Conservation (phyloP, 1,140 invertebrate genomes). For the Aphaenogaster ashmeadi region DNA sequence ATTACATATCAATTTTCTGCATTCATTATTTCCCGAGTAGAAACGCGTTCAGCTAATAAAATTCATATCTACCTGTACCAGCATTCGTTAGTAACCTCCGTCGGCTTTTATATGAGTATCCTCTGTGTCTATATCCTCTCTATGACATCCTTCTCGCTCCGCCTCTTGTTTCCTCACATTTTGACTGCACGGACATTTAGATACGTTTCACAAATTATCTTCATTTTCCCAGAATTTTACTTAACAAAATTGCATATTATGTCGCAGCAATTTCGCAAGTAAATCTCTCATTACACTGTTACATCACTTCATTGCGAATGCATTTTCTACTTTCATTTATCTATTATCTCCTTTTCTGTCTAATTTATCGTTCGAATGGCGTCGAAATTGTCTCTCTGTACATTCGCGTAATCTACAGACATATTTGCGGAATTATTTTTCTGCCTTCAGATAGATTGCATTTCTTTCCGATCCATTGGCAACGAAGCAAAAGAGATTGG, state of each 20-base stretch:
- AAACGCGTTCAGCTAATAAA: slow-evolving; percentile 51
- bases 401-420: slow-evolving; percentile 5
- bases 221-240: slow-evolving; percentile 61
- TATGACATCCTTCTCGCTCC: slow-evolving; percentile 1
- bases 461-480: neutral
- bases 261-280: slow-evolving; percentile 54
- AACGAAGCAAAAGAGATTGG: neutral
- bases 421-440: slow-evolving; percentile 16
- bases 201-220: slow-evolving; percentile 70
- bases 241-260: slow-evolving; percentile 66
- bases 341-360: neutral
- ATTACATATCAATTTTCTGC: slow-evolving; percentile 5
- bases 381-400: neutral
- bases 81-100: slow-evolving; percentile 10
- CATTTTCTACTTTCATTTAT: neutral
- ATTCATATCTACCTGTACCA: slow-evolving; percentile 56
- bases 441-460: neutral
- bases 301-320: neutral
- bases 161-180: slow-evolving; percentile 47
- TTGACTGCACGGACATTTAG: slow-evolving; percentile 68
- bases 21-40: slow-evolving; percentile 15
- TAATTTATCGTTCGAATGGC: neutral
- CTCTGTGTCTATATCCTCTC: slow-evolving; percentile 19
- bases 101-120: slow-evolving; percentile 29
- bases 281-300: slow-evolving; percentile 47